Evolutionary conservation across 2,888 invertebrate species (phyloP).

Genomic region (Dorcus parallelipipedus): DNA sequence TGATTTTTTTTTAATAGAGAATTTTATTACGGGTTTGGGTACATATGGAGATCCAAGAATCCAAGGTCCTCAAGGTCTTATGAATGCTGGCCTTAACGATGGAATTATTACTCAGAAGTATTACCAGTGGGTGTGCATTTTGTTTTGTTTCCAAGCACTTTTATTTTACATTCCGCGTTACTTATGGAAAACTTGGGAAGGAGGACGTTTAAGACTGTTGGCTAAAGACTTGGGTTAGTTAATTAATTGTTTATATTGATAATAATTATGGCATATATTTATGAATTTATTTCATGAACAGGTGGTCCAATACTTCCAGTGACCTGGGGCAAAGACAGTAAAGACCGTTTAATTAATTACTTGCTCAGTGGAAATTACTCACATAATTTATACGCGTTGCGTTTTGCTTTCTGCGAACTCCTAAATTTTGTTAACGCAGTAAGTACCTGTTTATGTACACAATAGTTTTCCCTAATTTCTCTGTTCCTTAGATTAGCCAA

Average conservation of each 20-base stretch:
- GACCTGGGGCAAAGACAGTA: slow-evolving; percentile 55
- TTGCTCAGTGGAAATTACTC: slow-evolving; percentile 55
- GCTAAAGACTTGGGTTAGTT: slow-evolving; percentile 56
- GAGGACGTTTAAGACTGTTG: slow-evolving; percentile 59
- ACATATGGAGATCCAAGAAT: slow-evolving; percentile 40
- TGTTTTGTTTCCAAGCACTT: slow-evolving; percentile 63
- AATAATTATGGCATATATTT: neutral
- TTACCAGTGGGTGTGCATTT: slow-evolving; percentile 72
- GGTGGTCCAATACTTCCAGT: slow-evolving; percentile 57
- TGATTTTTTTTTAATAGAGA: slow-evolving; percentile 29
- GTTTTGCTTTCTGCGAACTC: slow-evolving; percentile 69
- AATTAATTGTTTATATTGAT: neutral
- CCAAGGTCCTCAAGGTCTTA: slow-evolving; percentile 29
- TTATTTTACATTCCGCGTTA: slow-evolving; percentile 69
- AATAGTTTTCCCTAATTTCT: neutral
- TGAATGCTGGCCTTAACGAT: slow-evolving; percentile 29
- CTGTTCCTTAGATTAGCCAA: slow-evolving; percentile 58
- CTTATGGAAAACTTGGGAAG: slow-evolving; percentile 71
- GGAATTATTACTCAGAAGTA: slow-evolving; percentile 60
- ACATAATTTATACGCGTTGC: slow-evolving; percentile 63
- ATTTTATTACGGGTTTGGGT: slow-evolving; percentile 48
- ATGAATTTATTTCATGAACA: slow-evolving; percentile 31
- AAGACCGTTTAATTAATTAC: slow-evolving; percentile 57
- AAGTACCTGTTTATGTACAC: slow-evolving; percentile 39
- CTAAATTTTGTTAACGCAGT: slow-evolving; percentile 73